phyloP scores from a whole-genome alignment of 2,113 vertebrate genomes.

The Carollia perspicillata region DNA sequence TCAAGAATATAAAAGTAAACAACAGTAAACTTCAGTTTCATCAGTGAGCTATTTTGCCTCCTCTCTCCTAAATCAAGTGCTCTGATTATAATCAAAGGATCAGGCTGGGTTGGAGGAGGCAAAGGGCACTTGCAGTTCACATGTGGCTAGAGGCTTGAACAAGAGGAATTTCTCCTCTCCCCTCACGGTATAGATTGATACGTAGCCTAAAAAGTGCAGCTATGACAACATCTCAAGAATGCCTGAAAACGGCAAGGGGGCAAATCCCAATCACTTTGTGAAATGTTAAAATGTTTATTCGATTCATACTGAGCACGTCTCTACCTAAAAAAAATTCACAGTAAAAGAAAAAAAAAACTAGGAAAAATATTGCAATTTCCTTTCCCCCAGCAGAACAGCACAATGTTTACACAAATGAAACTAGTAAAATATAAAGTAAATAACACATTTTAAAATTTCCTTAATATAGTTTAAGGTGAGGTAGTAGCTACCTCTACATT shows the following conservation, averaged over 20 bases:
- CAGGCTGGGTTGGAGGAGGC: conserved; percentile 26
- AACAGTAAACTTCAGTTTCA: conserved; percentile 49
- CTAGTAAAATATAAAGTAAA: conserved; percentile 33
- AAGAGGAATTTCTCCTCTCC: neutral
- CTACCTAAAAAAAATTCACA: neutral
- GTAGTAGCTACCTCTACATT: neutral
- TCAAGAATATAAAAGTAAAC: conserved; percentile 35
- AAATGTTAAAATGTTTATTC: conserved; percentile 23
- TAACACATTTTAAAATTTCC: conserved; percentile 46
- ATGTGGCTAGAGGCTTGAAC: neutral
- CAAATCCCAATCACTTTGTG: neutral
- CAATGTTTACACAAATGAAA: conserved; percentile 35
- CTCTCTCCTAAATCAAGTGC: conserved; percentile 56
- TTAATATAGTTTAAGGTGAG: conserved; percentile 31
- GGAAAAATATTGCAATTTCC: neutral
- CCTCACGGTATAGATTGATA: neutral
- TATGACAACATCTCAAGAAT: neutral
- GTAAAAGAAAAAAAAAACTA: neutral
- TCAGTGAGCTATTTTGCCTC: neutral
- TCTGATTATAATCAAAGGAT: conserved; percentile 51
- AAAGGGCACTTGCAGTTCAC: conserved; percentile 40
- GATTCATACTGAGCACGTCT: neutral
- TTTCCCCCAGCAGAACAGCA: conserved; percentile 3
- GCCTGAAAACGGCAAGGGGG: neutral
- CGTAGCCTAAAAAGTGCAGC: neutral